Evolutionary conservation across 2,888 invertebrate genomes (phyloP), one percentile per base, ranked within the genome.

Genomic region (Cantharis flavilabris): DNA sequence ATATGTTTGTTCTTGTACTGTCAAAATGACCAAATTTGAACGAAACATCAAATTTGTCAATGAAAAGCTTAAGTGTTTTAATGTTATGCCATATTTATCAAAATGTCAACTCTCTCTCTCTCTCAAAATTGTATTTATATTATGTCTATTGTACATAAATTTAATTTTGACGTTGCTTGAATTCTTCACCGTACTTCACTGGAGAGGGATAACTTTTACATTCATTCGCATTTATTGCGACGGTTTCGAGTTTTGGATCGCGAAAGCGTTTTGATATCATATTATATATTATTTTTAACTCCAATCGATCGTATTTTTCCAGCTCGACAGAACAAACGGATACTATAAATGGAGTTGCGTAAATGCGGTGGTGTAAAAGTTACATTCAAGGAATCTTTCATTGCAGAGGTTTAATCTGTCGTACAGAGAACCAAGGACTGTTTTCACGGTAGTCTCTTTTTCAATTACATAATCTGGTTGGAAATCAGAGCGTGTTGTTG

Each of bases 361-460:
- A 49, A n/a, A 9, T 49, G 14, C 49, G 63, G 63, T 14, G 30
- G 64, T 67, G 23, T 70, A 74, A 70, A 62, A 62, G 74, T 70
- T 49, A 26, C 69, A 26, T 71, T 74, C 71, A n/a, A 63, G 28
- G 63, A 64, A 72, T 69, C 72, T 79, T 76, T 26, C 79, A 85
- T 87, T 87, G 84, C 88, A 88, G 88, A 88, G 86, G 83, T 84
- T 84, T 85, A 75, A 83, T 87, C 87, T 89, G 89, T 89, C 88
- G 88, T 88, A 88, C 87, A 88, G 89, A 89, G 88, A 88, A 87
- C 84, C 49, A 89, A 86, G 89, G 88, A 89, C 89, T 89, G 88
- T 76, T 79, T 73, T 79, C 76, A 75, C 79, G 75, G 76, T 79
- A 79, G 79, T 72, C 74, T 79, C 73, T 18, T 26, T 69, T 69